phyloP scores from a whole-genome alignment of 2,797 vertebrate species.

The Spinus pinus region DNA sequence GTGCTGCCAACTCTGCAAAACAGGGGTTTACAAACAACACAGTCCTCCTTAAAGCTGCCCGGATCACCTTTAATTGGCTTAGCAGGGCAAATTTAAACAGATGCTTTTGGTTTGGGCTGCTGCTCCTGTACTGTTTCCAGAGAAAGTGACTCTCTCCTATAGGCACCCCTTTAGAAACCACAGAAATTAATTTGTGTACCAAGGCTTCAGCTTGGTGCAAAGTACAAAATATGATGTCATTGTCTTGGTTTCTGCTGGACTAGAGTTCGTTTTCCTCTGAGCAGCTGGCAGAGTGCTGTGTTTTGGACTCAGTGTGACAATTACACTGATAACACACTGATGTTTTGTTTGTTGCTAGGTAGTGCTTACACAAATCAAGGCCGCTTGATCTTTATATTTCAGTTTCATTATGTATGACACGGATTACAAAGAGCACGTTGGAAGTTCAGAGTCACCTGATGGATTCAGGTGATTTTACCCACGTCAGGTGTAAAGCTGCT shows the following conservation, averaged over 20 bases:
- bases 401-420: rapidly evolving
- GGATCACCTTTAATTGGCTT: background rate
- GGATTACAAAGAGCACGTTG: background rate
- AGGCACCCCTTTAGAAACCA: background rate
- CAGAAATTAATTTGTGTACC: background rate
- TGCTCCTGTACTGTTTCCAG: background rate
- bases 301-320: background rate
- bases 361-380: background rate
- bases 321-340: background rate
- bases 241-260: background rate
- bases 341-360: background rate
- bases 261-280: background rate
- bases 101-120: background rate
- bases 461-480: background rate
- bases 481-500: background rate
- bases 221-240: background rate
- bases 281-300: background rate
- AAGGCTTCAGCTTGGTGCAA: background rate
- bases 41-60: background rate
- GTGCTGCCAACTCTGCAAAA: background rate
- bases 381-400: background rate
- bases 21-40: background rate
- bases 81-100: background rate
- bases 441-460: background rate
- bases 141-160: background rate